Evolutionary conservation across 2,888 invertebrate species (phyloP).

Genomic region (Tachystola acroxantha): DNA sequence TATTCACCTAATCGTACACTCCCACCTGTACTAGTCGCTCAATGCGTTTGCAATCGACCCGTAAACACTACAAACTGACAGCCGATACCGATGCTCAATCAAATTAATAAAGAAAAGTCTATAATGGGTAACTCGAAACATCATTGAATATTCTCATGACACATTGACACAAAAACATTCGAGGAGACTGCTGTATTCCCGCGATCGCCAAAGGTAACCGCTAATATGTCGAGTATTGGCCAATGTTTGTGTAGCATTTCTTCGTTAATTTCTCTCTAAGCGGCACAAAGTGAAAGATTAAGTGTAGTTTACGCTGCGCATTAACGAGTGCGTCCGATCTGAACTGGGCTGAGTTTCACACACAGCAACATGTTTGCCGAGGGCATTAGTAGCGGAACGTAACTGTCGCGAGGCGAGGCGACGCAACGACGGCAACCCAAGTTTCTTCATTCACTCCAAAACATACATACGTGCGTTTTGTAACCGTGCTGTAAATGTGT

Average conservation of each 20-base stretch:
- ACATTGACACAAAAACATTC: constrained; percentile 37
- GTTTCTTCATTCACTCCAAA: neutral
- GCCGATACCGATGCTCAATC: constrained; percentile 2
- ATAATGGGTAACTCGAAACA: constrained; percentile 6
- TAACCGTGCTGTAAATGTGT: constrained; percentile 7
- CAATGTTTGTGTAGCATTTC: constrained; percentile 51
- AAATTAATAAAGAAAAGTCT: neutral
- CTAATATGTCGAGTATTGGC: constrained; percentile 44
- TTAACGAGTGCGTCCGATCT: constrained; percentile 58
- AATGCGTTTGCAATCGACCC: constrained; percentile 1
- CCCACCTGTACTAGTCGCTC: constrained; percentile 7
- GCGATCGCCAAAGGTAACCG: constrained; percentile 42
- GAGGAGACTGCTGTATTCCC: constrained; percentile 31
- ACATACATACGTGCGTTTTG: neutral
- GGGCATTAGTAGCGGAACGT: constrained; percentile 50
- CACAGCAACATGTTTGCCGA: constrained; percentile 50
- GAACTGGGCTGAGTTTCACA: constrained; percentile 66
- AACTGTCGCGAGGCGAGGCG: constrained; percentile 45
- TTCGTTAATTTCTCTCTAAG: constrained; percentile 65
- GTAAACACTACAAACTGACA: constrained; percentile 4
- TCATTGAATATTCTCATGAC: constrained; percentile 21
- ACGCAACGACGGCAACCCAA: constrained; percentile 17
- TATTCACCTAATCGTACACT: constrained; percentile 20
- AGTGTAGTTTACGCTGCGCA: constrained; percentile 50
- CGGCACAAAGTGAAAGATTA: constrained; percentile 71